phyloP scores from a whole-genome alignment of 2,888 invertebrate genomes.

The Agrypnus murinus region DNA sequence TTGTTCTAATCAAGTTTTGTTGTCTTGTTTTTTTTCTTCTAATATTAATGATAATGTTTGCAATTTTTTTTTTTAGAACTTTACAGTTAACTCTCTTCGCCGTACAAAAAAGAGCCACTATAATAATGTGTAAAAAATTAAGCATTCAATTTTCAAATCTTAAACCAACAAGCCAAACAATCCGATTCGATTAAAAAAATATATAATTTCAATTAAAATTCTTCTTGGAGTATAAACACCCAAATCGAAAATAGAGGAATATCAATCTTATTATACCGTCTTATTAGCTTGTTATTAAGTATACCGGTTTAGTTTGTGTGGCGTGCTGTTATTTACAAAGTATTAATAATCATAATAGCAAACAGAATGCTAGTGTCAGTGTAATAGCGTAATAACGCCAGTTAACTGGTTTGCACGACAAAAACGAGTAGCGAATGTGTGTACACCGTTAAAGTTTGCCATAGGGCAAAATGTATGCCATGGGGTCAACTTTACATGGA shows the following conservation, averaged over 20 bases:
- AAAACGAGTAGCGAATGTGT: constrained; percentile 47
- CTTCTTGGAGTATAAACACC: not conserved
- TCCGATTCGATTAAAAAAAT: not conserved
- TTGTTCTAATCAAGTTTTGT: no score
- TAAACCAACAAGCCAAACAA: not conserved
- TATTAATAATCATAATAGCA: constrained; percentile 21
- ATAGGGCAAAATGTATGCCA: constrained; percentile 45
- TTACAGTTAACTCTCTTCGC: no score
- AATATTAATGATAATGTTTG: no score
- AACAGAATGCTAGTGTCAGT: constrained; percentile 22
- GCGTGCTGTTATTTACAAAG: constrained; percentile 25
- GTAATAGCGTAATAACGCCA: constrained; percentile 35
- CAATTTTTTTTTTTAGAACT: no score
- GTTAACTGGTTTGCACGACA: constrained; percentile 43
- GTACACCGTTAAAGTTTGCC: constrained; percentile 45
- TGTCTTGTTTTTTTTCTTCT: no score
- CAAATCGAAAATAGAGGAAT: not conserved
- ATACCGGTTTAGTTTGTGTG: constrained; percentile 9
- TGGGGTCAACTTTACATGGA: constrained; percentile 45
- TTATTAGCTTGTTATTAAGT: constrained; percentile 6
- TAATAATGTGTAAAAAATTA: not conserved
- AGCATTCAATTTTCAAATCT: not conserved
- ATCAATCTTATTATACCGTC: no score
- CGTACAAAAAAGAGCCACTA: not conserved
- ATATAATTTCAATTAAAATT: not conserved